These are phyloP conservation scores for Drosophila takahashii DNA, from an alignment of 1,140 invertebrate species.

Conservation along the genomic window DNA sequence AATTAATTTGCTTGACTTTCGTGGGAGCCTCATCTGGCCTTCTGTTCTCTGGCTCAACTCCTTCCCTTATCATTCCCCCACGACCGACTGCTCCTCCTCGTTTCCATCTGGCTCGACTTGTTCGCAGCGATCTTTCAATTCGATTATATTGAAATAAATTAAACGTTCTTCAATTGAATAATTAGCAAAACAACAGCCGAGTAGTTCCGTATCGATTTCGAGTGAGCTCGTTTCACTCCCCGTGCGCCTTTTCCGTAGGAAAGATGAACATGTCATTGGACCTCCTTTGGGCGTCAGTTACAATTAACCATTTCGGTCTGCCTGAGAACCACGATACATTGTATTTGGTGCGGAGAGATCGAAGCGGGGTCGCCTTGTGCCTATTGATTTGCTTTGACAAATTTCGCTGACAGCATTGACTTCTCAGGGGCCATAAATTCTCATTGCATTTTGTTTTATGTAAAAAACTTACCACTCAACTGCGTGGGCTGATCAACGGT, in stretches of 20 bases:
- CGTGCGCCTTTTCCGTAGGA: neutral
- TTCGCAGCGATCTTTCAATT: slow-evolving; percentile 70
- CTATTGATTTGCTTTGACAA: slow-evolving; percentile 77
- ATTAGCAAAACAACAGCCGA: slow-evolving; percentile 64
- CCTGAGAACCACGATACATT: slow-evolving; percentile 58
- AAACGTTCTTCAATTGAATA: slow-evolving; percentile 83
- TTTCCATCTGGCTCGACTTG: slow-evolving; percentile 25
- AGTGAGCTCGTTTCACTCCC: slow-evolving; percentile 19
- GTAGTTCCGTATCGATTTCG: slow-evolving; percentile 52
- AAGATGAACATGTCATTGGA: slow-evolving; percentile 16
- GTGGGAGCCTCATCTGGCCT: slow-evolving; percentile 67
- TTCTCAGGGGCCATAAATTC: slow-evolving; percentile 66
- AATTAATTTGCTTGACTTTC: slow-evolving; percentile 82
- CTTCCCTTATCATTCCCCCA: slow-evolving; percentile 6
- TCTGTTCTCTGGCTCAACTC: slow-evolving; percentile 29
- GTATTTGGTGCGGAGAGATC: neutral
- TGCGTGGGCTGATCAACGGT: slow-evolving; percentile 51
- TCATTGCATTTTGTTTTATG: slow-evolving; percentile 76
- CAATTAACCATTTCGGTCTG: slow-evolving; percentile 58
- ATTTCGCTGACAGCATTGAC: slow-evolving; percentile 43
- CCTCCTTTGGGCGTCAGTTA: slow-evolving; percentile 67
- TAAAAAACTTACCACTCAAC: slow-evolving; percentile 44
- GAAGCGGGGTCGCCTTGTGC: slow-evolving; percentile 11
- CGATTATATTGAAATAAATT: slow-evolving; percentile 84
- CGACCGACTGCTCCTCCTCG: slow-evolving; percentile 5